Evolutionary conservation across 2,888 invertebrate species (phyloP).

Genomic region (Eupithecia abbreviata): DNA sequence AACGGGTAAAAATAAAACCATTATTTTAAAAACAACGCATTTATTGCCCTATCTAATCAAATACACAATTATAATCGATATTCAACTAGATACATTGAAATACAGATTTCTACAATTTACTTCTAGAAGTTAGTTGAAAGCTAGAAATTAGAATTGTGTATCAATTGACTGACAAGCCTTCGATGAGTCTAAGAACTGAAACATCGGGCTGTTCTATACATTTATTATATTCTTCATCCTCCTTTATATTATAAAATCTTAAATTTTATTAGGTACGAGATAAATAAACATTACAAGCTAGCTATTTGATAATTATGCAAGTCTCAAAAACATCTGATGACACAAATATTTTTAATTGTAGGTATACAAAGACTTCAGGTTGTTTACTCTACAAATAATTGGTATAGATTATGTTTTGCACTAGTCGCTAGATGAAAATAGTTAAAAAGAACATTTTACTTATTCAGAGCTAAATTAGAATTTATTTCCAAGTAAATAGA

Average conservation of each 20-base stretch:
- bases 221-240: constrained; percentile 39
- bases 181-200: constrained; percentile 76
- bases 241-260: constrained; percentile 57
- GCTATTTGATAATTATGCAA: constrained; percentile 71
- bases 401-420: constrained; percentile 4
- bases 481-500: constrained; percentile 6
- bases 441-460: background rate
- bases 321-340: constrained; percentile 59
- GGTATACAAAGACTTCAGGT: constrained; percentile 46
- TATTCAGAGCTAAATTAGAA: background rate
- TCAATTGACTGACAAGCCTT: constrained; percentile 65
- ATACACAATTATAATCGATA: constrained; percentile 81
- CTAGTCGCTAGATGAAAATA: constrained; percentile 7
- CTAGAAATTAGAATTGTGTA: constrained; percentile 78
- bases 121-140: constrained; percentile 45
- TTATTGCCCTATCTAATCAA: constrained; percentile 79
- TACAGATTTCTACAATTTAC: constrained; percentile 38
- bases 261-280: constrained; percentile 63
- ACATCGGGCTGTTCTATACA: constrained; percentile 53
- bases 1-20: constrained; percentile 45
- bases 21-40: constrained; percentile 68
- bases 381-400: constrained; percentile 49
- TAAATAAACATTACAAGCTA: constrained; percentile 63
- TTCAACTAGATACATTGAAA: constrained; percentile 57
- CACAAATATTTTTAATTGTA: constrained; percentile 52